Base-by-base conservation (phyloP, 1,140 invertebrate genomes). In the Gryllus bimaculatus region DNA sequence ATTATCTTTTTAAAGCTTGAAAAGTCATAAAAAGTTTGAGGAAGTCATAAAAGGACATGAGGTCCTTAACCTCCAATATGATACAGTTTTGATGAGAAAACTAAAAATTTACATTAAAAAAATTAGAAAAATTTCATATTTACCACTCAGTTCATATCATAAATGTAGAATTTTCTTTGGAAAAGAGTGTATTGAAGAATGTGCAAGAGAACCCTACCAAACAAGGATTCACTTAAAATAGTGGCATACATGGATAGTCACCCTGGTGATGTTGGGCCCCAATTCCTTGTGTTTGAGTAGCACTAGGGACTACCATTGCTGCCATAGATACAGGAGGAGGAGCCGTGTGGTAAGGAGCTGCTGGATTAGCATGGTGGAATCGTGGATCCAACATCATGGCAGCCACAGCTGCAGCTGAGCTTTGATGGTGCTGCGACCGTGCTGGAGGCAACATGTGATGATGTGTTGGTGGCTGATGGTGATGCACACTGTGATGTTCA, bases 281-380 rank as follows among this genome's bases (percentile, higher is more conserved):
- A 48, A 66, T 81, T 75, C n/a, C 78, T 73, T 76, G 78, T 80
- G 7, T 80, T 75, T 48, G 81, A 78, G 8, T 81, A 79, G 47
- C 79, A 78, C 48, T 80, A 79, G 79, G 81, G 80, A 8, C 81
- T 73, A 80, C 81, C 82, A 77, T 81, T 76, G 76, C 79, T 81
- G 13, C 81, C 81, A 81, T 82, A 77, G 48, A 74, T 75, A 78
- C 49, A 48, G 75, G 78, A 78, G 80, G 78, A 47, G 54, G 21
- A 74, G 75, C 80, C 48, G 80, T 77, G 73, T 81, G 81, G 66
- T 80, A 78, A n/a, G 78, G 26, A 15, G 73, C 74, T 47, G 39
- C 48, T 20, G 78, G 78, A 73, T 79, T 79, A 8, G 78, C 73
- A 18, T 79, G 78, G 21, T 79, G 78, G 49, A 79, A 79, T 18